Evolutionary conservation across 2,113 vertebrate genomes (phyloP).

Genomic region (Muntiacus muntjak): DNA sequence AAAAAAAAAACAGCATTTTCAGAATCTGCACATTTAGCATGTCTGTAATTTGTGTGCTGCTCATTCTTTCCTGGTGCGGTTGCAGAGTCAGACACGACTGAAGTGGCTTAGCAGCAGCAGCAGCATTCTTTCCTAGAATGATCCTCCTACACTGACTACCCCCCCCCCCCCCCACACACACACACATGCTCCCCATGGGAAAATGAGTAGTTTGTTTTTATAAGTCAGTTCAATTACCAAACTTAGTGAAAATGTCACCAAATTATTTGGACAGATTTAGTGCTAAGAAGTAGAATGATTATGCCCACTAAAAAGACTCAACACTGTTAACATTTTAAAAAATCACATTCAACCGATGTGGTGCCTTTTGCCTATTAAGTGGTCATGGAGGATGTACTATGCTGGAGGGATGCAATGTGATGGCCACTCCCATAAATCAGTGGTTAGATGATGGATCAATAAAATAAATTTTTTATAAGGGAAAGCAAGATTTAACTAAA

Average conservation of each 20-base stretch:
- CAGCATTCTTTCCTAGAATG: background rate
- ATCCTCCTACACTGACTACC: too few relatives aligned
- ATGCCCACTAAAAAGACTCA: background rate
- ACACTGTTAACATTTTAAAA: background rate
- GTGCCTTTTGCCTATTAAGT: background rate
- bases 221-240: background rate
- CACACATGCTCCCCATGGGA: background rate
- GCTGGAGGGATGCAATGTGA: background rate
- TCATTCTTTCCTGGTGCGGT: background rate
- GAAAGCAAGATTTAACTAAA: background rate
- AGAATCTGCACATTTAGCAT: background rate
- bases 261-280: background rate
- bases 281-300: background rate
- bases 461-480: background rate
- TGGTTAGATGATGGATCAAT: background rate
- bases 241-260: background rate
- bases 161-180: rapidly evolving
- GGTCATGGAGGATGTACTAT: background rate
- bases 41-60: background rate
- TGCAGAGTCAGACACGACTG: background rate
- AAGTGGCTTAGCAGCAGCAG: background rate
- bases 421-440: background rate
- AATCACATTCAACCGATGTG: background rate
- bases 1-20: background rate
- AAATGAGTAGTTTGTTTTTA: background rate